Percentiles rank a stretch among this genome's conserved stretches.
Evolutionary conservation across 2,888 invertebrate genomes (phyloP).

Genomic region (Brenthis daphne): DNA sequence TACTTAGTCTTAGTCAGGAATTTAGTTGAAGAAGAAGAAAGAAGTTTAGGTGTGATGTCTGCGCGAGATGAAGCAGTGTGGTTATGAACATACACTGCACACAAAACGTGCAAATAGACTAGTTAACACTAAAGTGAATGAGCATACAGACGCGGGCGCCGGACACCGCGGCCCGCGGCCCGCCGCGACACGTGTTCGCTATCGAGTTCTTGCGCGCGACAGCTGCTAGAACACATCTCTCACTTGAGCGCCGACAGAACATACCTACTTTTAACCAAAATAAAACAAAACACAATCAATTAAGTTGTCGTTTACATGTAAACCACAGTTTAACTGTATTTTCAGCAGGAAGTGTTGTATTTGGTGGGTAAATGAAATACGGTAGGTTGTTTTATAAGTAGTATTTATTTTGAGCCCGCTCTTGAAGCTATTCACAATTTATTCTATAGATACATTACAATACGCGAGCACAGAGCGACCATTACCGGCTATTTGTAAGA

Average conservation of each 20-base stretch:
- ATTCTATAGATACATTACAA: constrained; percentile 30
- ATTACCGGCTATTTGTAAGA: background rate
- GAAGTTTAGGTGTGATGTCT: too few relatives aligned
- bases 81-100: too few relatives aligned
- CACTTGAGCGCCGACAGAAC: constrained; percentile 8
- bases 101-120: too few relatives aligned
- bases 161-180: too few relatives aligned
- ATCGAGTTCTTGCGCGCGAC: background rate
- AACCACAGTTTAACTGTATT: background rate
- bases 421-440: constrained; percentile 41
- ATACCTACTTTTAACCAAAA: background rate
- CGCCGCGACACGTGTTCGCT: too few relatives aligned
- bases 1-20: too few relatives aligned
- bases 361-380: constrained; percentile 27
- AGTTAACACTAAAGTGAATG: too few relatives aligned
- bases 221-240: constrained; percentile 13
- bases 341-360: background rate
- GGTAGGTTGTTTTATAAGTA: constrained; percentile 37
- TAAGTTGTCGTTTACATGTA: background rate
- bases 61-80: too few relatives aligned
- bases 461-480: background rate
- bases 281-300: background rate
- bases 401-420: constrained; percentile 47
- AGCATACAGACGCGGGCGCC: too few relatives aligned
- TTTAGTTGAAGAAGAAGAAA: too few relatives aligned